Evolutionary conservation across 1,140 invertebrate species (phyloP).

Genomic region (Microplitis mediator): DNA sequence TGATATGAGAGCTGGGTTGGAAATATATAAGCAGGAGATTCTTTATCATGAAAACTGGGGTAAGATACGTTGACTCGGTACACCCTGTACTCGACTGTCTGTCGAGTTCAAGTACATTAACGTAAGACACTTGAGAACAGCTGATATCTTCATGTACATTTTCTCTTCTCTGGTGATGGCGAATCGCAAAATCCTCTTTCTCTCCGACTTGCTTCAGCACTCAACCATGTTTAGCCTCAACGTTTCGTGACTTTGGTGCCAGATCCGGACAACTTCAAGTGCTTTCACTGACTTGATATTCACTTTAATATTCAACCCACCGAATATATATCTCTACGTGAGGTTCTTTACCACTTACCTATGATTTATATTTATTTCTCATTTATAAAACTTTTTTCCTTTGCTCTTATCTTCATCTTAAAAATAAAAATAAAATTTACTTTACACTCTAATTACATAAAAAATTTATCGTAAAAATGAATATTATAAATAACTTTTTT

Average conservation of each 20-base stretch:
- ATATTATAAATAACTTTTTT: too few relatives aligned
- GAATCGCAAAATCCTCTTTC: not conserved
- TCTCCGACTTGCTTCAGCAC: not conserved
- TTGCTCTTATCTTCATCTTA: too few relatives aligned
- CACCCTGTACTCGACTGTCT: not conserved
- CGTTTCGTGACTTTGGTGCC: not conserved
- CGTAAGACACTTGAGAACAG: not conserved
- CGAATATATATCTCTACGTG: not conserved
- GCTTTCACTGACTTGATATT: constrained; percentile 2
- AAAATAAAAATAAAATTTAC: too few relatives aligned
- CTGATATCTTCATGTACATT: not conserved
- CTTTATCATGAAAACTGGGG: too few relatives aligned
- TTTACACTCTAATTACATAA: too few relatives aligned
- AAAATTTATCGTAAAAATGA: too few relatives aligned
- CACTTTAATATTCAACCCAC: not conserved
- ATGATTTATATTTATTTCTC: too few relatives aligned
- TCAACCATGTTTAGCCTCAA: not conserved
- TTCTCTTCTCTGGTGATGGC: not conserved
- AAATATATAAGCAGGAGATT: too few relatives aligned
- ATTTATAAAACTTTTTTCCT: too few relatives aligned
- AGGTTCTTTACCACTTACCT: not conserved
- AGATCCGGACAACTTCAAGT: not conserved
- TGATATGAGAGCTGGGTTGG: too few relatives aligned
- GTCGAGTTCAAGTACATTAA: not conserved
- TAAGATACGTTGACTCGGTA: too few relatives aligned